A percentile compares a stretch with the other conserved stretches of the same genome.
Conservation (phyloP, 2,888 invertebrate species). For the Ferrisia virgata region DNA sequence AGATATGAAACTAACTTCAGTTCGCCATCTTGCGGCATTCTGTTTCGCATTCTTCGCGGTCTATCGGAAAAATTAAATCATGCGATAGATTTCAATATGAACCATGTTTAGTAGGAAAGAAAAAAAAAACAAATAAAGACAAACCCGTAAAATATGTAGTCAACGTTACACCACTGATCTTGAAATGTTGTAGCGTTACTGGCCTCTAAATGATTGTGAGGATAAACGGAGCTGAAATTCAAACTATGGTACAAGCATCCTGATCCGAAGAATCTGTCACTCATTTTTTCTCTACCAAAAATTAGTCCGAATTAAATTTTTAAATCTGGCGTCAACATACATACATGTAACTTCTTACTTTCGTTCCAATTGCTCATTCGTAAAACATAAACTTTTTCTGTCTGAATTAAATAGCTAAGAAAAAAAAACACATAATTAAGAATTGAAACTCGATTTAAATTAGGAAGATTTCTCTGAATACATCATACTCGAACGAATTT, state of each 20-base stretch:
- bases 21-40: background rate
- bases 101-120: background rate
- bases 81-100: background rate
- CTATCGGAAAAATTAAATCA: background rate
- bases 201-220: slow-evolving; percentile 56
- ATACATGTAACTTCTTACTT: background rate
- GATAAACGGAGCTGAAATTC: slow-evolving; percentile 67
- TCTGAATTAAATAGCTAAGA: slow-evolving; percentile 35
- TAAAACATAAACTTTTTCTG: background rate
- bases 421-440: background rate
- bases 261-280: slow-evolving; percentile 50
- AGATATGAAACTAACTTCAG: slow-evolving; percentile 63
- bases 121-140: slow-evolving; percentile 45
- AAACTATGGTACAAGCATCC: slow-evolving; percentile 66
- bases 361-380: background rate
- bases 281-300: background rate
- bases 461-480: background rate
- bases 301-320: background rate
- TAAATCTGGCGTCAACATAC: background rate
- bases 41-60: background rate
- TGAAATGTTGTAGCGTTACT: slow-evolving; percentile 75
- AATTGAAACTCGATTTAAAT: background rate
- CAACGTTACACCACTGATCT: slow-evolving; percentile 73
- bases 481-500: slow-evolving; percentile 18
- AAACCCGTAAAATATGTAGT: slow-evolving; percentile 85